Conservation (phyloP, 2,113 vertebrate species). For the Mastomys natalensis region DNA sequence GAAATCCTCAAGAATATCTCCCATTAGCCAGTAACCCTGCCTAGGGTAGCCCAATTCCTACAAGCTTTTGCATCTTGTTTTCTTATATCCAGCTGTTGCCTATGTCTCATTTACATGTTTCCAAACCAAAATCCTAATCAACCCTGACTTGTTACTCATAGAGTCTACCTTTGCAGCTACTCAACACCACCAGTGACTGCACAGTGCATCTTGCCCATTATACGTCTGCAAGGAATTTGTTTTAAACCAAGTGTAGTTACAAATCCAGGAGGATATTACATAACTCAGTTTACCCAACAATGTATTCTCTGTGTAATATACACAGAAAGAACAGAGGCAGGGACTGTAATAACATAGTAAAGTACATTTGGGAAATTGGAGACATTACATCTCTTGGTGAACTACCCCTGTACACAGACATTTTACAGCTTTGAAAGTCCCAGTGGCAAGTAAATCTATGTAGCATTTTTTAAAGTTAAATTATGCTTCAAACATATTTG, state of each 20-base stretch:
- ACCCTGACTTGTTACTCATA: neutral
- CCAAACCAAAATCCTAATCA: neutral
- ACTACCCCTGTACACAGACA: neutral
- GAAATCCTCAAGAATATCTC: neutral
- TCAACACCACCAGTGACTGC: neutral
- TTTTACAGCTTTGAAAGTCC: constrained; percentile 5
- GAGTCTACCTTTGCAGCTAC: neutral
- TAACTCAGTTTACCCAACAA: neutral
- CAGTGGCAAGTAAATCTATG: neutral
- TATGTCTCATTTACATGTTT: neutral
- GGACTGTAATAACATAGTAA: neutral
- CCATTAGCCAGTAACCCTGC: neutral
- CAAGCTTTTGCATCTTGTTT: neutral
- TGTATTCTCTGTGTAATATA: neutral
- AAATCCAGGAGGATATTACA: neutral
- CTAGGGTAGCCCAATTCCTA: neutral
- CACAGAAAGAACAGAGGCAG: neutral
- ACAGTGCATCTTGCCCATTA: neutral
- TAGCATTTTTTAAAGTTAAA: neutral
- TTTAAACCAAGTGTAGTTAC: neutral
- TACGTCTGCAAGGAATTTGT: neutral
- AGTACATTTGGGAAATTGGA: neutral
- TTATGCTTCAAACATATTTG: neutral
- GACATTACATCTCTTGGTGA: neutral
- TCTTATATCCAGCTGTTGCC: neutral